phyloP scores from a whole-genome alignment of 2,797 vertebrate genomes.

The Gobio occitaniae region DNA sequence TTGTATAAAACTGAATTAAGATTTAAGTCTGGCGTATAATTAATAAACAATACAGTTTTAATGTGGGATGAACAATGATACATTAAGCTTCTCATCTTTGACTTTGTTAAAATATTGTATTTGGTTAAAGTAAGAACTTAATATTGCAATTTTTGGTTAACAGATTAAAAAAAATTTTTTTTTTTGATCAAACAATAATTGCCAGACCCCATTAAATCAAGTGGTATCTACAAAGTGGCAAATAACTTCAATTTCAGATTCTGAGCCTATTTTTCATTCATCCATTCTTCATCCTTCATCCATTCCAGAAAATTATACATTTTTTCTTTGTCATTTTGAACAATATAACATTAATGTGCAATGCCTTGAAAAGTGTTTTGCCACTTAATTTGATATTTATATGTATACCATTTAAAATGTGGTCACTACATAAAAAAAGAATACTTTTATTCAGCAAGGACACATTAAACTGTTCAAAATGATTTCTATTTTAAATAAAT shows the following conservation, averaged over 20 bases:
- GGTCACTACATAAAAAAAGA: not conserved
- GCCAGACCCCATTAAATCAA: not conserved
- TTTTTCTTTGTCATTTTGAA: not conserved
- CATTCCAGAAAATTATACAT: not conserved
- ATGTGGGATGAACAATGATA: not conserved
- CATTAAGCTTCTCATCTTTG: not conserved
- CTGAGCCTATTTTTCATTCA: not conserved
- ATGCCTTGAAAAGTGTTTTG: not conserved
- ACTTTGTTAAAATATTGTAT: not conserved
- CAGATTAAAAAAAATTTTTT: not conserved
- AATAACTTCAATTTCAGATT: not conserved
- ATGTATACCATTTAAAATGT: not conserved
- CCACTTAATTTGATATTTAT: not conserved
- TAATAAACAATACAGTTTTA: too few relatives aligned
- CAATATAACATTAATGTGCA: not conserved
- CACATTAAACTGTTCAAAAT: not conserved
- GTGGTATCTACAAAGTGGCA: not conserved
- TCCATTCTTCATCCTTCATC: too few relatives aligned
- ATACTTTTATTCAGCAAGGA: not conserved
- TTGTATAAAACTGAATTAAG: not conserved
- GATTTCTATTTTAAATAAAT: too few relatives aligned
- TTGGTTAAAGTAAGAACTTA: not conserved
- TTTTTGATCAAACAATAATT: not conserved
- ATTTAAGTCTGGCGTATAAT: not conserved
- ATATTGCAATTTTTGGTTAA: not conserved